Evolutionary conservation across 1,140 invertebrate genomes (phyloP), one percentile per base, ranked within the genome.

Genomic region (Branchinecta lynchi): DNA sequence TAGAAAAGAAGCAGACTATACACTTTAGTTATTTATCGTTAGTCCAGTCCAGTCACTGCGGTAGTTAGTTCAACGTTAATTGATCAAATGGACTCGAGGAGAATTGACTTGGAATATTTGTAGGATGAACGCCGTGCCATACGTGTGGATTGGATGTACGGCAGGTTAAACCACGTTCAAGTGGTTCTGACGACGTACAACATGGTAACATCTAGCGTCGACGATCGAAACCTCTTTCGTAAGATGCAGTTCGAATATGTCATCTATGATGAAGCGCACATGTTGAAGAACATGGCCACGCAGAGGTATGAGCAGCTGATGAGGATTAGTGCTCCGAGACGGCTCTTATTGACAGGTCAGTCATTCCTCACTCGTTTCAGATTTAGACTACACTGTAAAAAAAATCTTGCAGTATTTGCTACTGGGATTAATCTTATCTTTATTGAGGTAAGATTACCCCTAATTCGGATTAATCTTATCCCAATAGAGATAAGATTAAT

Each of bases 241-340:
- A 87, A 92, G 45, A 86, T 93, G 67, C 83, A 85, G 17, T 87
- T 97, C 76, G 86, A 95, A 75, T 97, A 96, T 76, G 89, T 95
- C 0, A 83, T 98, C 43, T 96, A 96, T 78, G 95, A 98, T 79
- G 95, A 98, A 78, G 95, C 93, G 0, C 95, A 98, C 75, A 95
- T 97, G 92, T 79, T 98, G 8, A 97, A 98, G 78, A 98, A 97
- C 78, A 97, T 97, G 92, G 86, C 87, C 46, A 93, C 93, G 7
- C 84, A 88, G 71, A 82, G 94, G 74, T 98, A 93, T 75, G 86
- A 92, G 74, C 89, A 90, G 77, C 81, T 98, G 12, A 87, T 94
- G 74, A 87, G 87, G 75, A 90, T 97, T 65, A 90, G 88, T 76
- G 89, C 90, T 79, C 76, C 76, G 76, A 44, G 72, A 51, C 71